Evolutionary conservation across 2,797 vertebrate genomes (phyloP), one percentile per base, ranked within the genome.

Genomic region (Sardinella longiceps): DNA sequence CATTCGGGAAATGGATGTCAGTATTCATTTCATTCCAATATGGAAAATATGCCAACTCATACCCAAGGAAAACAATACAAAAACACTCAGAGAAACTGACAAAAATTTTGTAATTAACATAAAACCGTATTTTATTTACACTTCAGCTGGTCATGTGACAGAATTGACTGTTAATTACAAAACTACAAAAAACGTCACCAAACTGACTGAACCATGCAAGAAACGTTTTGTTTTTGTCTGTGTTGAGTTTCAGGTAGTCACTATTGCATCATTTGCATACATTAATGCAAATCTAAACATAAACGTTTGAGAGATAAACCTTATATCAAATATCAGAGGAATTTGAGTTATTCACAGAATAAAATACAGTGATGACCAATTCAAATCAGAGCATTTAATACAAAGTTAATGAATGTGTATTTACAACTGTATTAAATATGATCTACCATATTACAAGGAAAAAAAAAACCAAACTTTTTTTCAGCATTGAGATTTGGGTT

Each of bases 341-440:
- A 9, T 60, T 60, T 66, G 63, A 30, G 10, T 25, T 66, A 66
- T 66, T 70, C 30, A 70, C 30, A 70, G 25, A 70, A 70, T 70
- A 11, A 30, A 33, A 66, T 33, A 70, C 9, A 37, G 63, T 70
- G 28, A 70, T 33, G 15, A 70, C 63, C 2, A 70, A 25, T 60
- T 60, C 18, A 60, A 70, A 18, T 70, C 11, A 33, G 25, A 25
- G 28, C 30, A 70, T 70, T 70, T 70, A 70, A 70, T 70, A 70
- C 33, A 37, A 70, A 15, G 14, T 33, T 12, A 33, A 33, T 33
- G 15, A 70, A 30, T 70, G 63, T 70, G 25, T 70, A 70, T 70
- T 70, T 70, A 70, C 63, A 70, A 70, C 56, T 70, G 30, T 70
- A 33, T 70, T 70, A 70, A 70, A 70, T 70, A 70, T 37, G 63